phyloP scores from a whole-genome alignment of 2,797 vertebrate species.

The Rhinella marina region DNA sequence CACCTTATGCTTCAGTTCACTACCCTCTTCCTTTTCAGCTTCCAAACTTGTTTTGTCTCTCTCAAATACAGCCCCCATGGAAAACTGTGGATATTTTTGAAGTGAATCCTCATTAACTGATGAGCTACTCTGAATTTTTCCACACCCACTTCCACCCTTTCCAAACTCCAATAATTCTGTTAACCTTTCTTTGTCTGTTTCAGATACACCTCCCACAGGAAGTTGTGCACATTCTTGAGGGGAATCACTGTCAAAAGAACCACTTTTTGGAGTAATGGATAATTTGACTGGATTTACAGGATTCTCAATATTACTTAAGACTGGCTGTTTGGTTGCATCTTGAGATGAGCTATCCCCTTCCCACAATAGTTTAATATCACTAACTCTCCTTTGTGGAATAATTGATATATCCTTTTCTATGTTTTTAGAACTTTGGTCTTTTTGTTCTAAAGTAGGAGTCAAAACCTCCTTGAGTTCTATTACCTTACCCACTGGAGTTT shows the following conservation, averaged over 20 bases:
- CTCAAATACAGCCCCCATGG: not conserved
- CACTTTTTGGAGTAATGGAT: constrained; percentile 3
- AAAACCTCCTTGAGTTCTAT: constrained; percentile 1
- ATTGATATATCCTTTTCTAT: constrained; percentile 57
- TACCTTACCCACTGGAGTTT: not conserved
- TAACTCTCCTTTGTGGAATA: constrained; percentile 68
- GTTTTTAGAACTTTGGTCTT: constrained; percentile 61
- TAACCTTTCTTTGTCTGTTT: not conserved
- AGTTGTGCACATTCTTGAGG: not conserved
- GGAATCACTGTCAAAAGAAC: constrained; percentile 34
- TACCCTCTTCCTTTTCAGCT: not conserved
- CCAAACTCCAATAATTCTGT: constrained; percentile 26
- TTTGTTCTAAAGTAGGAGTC: constrained; percentile 38
- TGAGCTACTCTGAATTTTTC: not conserved
- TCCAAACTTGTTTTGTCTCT: not conserved
- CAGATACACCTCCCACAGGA: not conserved
- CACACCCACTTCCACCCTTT: constrained; percentile 24
- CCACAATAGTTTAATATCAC: constrained; percentile 85
- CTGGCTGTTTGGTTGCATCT: not conserved
- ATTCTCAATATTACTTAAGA: not conserved
- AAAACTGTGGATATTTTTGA: not conserved
- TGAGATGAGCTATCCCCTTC: constrained; percentile 74
- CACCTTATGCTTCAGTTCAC: not conserved
- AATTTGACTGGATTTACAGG: not conserved
- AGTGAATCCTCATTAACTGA: not conserved